Conservation (phyloP, 2,113 vertebrate genomes). For the Cottus gobio region DNA sequence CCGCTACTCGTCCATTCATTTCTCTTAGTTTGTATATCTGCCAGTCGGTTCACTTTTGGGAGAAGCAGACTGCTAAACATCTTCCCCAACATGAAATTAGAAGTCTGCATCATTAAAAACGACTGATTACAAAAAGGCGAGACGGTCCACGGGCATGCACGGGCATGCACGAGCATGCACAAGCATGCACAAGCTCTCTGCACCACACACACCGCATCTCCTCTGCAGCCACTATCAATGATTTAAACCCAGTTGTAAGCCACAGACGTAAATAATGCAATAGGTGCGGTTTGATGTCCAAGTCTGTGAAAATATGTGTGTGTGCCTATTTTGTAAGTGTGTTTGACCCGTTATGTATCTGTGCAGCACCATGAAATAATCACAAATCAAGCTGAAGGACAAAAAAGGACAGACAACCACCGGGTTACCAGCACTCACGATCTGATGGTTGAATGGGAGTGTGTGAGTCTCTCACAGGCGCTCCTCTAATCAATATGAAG, state of each 20-base stretch:
- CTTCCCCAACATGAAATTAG: background rate
- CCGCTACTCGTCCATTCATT: background rate
- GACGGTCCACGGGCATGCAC: background rate
- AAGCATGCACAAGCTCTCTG: too few species aligned
- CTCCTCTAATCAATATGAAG: conserved; percentile 37
- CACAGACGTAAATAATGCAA: background rate
- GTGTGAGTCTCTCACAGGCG: background rate
- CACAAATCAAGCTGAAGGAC: conserved; percentile 10
- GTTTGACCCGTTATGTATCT: background rate
- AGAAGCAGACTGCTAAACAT: background rate
- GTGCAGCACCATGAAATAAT: background rate
- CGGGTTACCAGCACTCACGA: background rate
- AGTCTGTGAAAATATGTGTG: background rate
- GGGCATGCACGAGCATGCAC: too few species aligned
- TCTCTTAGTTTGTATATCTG: background rate
- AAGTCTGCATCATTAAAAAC: background rate
- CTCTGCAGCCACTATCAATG: conserved; percentile 19
- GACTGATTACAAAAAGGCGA: background rate
- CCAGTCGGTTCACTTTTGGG: background rate
- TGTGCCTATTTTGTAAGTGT: background rate
- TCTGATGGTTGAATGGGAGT: background rate
- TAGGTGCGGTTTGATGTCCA: background rate
- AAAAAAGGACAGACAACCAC: background rate
- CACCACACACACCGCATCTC: background rate
- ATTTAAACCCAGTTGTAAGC: conserved; percentile 20